Base-by-base conservation (phyloP, 2,888 invertebrate species). In the Bugula neritina region DNA sequence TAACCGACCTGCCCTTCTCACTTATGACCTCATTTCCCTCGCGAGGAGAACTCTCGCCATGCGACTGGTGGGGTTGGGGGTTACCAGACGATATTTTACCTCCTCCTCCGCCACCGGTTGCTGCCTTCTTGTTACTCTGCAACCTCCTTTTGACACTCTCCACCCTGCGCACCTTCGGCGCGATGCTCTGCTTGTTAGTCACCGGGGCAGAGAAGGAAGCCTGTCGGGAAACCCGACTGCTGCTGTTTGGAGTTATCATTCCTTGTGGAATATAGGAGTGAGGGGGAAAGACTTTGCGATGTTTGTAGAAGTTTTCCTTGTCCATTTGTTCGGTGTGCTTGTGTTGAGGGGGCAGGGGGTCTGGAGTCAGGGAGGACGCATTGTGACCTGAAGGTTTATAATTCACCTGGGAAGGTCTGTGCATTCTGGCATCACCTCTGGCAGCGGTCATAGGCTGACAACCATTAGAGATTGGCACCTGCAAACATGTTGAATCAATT, bases 21-120 rank as follows among this genome's bases (percentile, higher is more conserved):
- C 31, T 63, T 3, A 63, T 31, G 13, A 63, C 63, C 31, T 63
- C 63, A 63, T 31, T 63, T 25, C 63, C 63, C n/a, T 27, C 63
- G 31, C 31, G 43, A 17, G 43, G 43, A 43, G 43, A 43, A 43
- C 5, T 10, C 43, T 43, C 43, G 10, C 17, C 43, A 43, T 17
- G 10, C 17, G 5, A 17, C 17, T 43, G 43, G 10, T 10, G 43
- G 5, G 43, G 43, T 17, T 43, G 43, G 5, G 43, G 17, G 17
- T 43, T 31, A n/a, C 27, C 63, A 13, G 27, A 34, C 27, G 31
- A 63, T 10, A 2, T 31, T 31, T 21, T 29, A 5, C 21, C 31
- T 57, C n/a, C 57, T n/a, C n/a, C n/a, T 5, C 57, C 5, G 17
- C 25, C 13, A 3, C 17, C 17, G 31, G 5, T 63, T 63, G 10